Evolutionary conservation across 2,888 invertebrate genomes (phyloP), one percentile per base, ranked within the genome.

Genomic region (Cantharis flavilabris): DNA sequence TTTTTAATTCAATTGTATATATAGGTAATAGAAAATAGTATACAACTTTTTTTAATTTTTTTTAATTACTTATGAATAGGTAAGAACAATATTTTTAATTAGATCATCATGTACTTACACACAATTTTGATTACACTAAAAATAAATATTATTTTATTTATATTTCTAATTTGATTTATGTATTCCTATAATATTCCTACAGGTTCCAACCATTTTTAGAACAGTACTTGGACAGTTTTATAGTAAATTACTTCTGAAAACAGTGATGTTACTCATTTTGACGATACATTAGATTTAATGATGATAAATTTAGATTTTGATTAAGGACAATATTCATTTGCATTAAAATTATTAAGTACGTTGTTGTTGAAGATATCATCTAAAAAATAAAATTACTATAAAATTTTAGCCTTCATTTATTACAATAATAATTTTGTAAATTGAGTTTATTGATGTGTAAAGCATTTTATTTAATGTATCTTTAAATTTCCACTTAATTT

Each of bases 281-380:
- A n/a, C 49, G 49, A n/a, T 13, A 49, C 49, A n/a, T n/a, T n/a
- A n/a, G 49, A n/a, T 49, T 49, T 49, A 49, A 49, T n/a, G 49
- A n/a, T 49, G 49, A 49, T 1, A 49, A n/a, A 49, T 49, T 62
- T n/a, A 62, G 11, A 62, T 72, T 76, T 30, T 80, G 76, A 16
- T 77, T 76, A 23, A 80, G 76, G 2, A 80, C 80, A 23, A 79
- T 75, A 69, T 81, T 79, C 33, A 81, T 69, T 72, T 81, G 81
- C 3, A 80, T 63, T 28, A 81, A 72, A 71, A 81, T 80, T 75
- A 80, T 79, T 20, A 81, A 75, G 62, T 81, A 81, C 9, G 79
- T 79, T 3, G 80, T 76, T 16, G 81, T 76, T 7, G 81, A 78
- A 9, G 76, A 72, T 3, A 81, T 67, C 20, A 76, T 78, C 81